phyloP scores from a whole-genome alignment of 2,888 invertebrate genomes.

The Camponotus fellah region DNA sequence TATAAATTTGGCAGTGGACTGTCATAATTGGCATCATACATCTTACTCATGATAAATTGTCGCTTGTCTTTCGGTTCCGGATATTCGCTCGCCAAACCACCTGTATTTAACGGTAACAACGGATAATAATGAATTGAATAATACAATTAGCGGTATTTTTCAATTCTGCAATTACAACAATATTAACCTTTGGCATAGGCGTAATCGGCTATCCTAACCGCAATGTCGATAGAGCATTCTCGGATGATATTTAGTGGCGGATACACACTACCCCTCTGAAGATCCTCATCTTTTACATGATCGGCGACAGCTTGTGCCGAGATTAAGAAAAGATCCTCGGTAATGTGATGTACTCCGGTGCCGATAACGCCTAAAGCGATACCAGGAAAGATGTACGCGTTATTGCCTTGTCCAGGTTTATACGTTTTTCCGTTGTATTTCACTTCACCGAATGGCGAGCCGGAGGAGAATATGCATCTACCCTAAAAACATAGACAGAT shows the following conservation, averaged over 20 bases:
- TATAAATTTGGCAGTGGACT: conserved; percentile 90
- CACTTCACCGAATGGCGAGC: conserved; percentile 97
- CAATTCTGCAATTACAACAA: neutral
- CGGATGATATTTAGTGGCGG: conserved; percentile 95
- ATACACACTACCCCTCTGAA: conserved; percentile 95
- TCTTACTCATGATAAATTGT: conserved; percentile 90
- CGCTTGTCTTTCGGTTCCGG: conserved; percentile 93
- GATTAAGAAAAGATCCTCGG: conserved; percentile 96
- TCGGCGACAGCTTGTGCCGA: conserved; percentile 97
- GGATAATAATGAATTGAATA: conserved; percentile 8
- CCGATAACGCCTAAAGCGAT: conserved; percentile 97
- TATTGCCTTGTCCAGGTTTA: conserved; percentile 98
- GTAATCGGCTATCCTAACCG: conserved; percentile 94
- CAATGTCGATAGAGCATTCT: conserved; percentile 96
- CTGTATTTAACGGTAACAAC: conserved; percentile 85
- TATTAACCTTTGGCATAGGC: conserved; percentile 94
- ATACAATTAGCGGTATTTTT: neutral
- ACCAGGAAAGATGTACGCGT: conserved; percentile 99
- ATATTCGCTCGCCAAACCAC: conserved; percentile 93
- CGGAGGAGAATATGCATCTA: conserved; percentile 97
- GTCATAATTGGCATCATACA: conserved; percentile 93
- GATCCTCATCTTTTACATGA: conserved; percentile 93
- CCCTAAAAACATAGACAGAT: conserved; percentile 88
- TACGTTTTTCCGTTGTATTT: conserved; percentile 92
- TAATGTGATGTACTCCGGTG: conserved; percentile 97